Evolutionary conservation across 2,113 vertebrate genomes (phyloP).

Genomic region (Sardina pilchardus): DNA sequence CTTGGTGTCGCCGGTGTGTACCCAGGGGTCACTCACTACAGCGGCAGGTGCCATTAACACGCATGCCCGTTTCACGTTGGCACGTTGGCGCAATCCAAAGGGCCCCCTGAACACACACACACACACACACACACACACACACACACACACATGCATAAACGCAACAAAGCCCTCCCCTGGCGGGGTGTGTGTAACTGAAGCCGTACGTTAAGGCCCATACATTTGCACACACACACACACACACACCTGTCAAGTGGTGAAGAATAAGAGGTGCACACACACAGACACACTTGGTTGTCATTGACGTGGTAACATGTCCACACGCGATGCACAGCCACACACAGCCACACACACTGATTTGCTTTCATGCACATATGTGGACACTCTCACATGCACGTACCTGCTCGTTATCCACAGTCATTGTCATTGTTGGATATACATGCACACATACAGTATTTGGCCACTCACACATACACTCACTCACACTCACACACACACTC

Average conservation of each 20-base stretch:
- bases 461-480: conserved; percentile 21
- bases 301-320: background rate
- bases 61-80: background rate
- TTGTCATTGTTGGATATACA: background rate
- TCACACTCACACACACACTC: background rate
- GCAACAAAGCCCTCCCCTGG: background rate
- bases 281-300: conserved; percentile 29
- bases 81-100: background rate
- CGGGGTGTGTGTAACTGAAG: conserved; percentile 23
- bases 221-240: background rate
- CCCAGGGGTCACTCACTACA: background rate
- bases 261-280: conserved; percentile 42
- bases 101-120: background rate
- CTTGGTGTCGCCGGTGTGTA: background rate
- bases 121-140: conserved; percentile 1
- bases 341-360: background rate
- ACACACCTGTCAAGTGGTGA: conserved; percentile 56
- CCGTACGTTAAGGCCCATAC: conserved; percentile 27
- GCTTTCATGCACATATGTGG: background rate
- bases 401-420: background rate
- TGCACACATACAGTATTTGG: conserved; percentile 12
- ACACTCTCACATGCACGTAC: background rate
- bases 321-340: background rate
- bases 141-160: conserved; percentile 10
- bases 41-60: conserved; percentile 8